Evolutionary conservation across 2,888 invertebrate species (phyloP).

Genomic region (Hirtodrosophila confusa): DNA sequence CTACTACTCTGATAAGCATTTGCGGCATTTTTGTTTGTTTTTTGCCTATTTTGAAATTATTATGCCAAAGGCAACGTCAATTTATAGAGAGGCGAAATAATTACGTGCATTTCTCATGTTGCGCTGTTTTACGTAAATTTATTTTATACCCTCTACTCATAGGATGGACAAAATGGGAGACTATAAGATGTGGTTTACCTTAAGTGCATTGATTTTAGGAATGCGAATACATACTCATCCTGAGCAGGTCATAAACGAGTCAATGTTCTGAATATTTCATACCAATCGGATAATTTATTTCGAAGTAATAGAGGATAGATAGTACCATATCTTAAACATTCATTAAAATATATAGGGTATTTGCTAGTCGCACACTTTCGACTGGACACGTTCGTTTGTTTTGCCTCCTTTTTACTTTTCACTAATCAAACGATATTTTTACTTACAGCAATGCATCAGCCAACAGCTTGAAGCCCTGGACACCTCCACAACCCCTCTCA

Average conservation of each 20-base stretch:
- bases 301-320: too few relatives aligned
- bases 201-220: too few relatives aligned
- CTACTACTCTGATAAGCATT: conserved; percentile 31
- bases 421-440: conserved; percentile 24
- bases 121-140: conserved; percentile 14
- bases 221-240: too few relatives aligned
- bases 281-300: too few relatives aligned
- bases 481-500: not conserved
- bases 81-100: conserved; percentile 57
- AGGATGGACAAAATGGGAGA: too few relatives aligned
- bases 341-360: too few relatives aligned
- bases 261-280: too few relatives aligned
- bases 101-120: conserved; percentile 53
- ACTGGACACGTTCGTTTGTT: conserved; percentile 1
- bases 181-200: too few relatives aligned
- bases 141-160: not conserved
- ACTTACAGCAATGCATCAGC: conserved; percentile 64
- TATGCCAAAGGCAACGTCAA: conserved; percentile 51
- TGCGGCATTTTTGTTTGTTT: conserved; percentile 1
- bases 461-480: conserved; percentile 43
- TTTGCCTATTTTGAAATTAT: conserved; percentile 33
- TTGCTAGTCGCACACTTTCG: too few relatives aligned
- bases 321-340: too few relatives aligned
- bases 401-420: conserved; percentile 2
- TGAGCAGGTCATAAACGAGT: too few relatives aligned